Evolutionary conservation across 2,888 invertebrate species (phyloP), one percentile per base, ranked within the genome.

Genomic region (Orchesellides sinensis): DNA sequence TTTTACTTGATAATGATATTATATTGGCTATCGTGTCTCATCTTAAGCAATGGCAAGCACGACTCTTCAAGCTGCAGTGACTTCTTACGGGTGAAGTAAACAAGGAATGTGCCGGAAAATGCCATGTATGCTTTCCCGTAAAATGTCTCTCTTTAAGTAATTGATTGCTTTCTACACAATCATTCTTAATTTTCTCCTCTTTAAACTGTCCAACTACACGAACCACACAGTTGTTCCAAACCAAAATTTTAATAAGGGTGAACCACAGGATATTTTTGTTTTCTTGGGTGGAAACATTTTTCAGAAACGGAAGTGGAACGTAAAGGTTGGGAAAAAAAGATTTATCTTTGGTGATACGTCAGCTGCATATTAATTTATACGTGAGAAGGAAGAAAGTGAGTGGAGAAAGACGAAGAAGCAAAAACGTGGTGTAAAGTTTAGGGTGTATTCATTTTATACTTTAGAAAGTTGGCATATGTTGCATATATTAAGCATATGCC

Each of bases 311-410:
- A 19, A 19, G 8, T 3, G 66, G 45, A 40, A 56, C 35, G 21
- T 14, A 59, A 72, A 8, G 56, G 32, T 1, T 54, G 19, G 4
- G 40, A 80, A 74, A 74, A 45, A 69, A 74, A 81, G 69, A 74
- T 74, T 74, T 81, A 81, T 81, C 52, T 74, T 45, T 47, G 59
- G 17, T 59, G 29, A 17, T n/a, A 59, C 81, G 74, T 63, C 81
- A 69, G 35, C 74, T 69, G 81, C 81, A 81, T 81, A 73, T 74
- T 74, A 73, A 74, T 74, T 61, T 72, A 52, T 59, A 65, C 54
- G 63, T 70, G 78, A 49, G 52, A 29, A 8, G 14, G 10, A 29
- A 27, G 35, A 49, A 73, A 25, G 0, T 17, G 69, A 70, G 19
- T 2, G 45, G 40, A 47, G n/a, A 63, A 21, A 1, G 25, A 45